A percentile compares a stretch with the other conserved stretches of the same genome.
phyloP scores from a whole-genome alignment of 1,140 invertebrate genomes.

The Panagrolaimus sp. region DNA sequence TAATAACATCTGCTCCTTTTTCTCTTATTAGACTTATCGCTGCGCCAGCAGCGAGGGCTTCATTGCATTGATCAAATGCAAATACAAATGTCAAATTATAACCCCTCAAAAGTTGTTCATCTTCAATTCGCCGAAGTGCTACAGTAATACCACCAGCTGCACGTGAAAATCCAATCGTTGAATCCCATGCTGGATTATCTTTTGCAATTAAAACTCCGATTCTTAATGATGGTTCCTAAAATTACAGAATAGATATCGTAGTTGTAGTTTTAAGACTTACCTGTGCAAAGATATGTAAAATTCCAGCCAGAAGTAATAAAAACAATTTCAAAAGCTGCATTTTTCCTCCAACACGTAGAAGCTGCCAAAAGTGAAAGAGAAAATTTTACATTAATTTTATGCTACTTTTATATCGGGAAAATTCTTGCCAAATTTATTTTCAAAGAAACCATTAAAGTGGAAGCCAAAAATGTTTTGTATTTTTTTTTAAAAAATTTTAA shows the following conservation, averaged over 20 bases:
- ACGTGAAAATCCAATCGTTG: not conserved
- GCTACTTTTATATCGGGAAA: no score
- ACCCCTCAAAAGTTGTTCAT: not conserved
- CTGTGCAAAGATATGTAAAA: no score
- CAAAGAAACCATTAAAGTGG: no score
- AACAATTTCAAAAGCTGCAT: no score
- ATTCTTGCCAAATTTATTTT: no score
- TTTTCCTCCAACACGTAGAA: no score
- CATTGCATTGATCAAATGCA: not conserved
- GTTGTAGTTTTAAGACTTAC: not conserved
- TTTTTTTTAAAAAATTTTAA: no score
- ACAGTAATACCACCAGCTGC: not conserved
- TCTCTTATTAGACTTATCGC: not conserved
- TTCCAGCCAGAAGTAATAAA: no score
- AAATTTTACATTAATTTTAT: no score
- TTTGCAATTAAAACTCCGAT: not conserved
- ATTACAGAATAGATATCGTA: not conserved
- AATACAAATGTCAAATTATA: not conserved
- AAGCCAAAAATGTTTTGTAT: no score
- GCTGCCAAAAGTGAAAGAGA: no score
- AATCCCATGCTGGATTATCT: not conserved
- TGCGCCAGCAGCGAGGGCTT: not conserved
- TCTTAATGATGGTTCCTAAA: not conserved
- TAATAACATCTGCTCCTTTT: slow-evolving; percentile 1
- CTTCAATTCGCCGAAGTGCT: not conserved